Evolutionary conservation across 2,888 invertebrate species (phyloP).

Genomic region (Mesodorylaimus sp.): DNA sequence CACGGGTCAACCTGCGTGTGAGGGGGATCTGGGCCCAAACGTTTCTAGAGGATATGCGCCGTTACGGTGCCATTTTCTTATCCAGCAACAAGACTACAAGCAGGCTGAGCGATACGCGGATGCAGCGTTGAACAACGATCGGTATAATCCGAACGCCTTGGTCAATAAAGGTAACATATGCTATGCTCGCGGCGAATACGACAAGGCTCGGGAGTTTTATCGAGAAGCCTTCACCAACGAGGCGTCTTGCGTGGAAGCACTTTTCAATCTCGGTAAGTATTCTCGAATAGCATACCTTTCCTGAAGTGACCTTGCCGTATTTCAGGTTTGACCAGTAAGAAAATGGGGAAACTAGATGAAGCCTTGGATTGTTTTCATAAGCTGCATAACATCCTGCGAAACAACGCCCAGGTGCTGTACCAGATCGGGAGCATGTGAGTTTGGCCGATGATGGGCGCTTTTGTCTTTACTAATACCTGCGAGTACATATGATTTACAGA

Average conservation of each 20-base stretch:
- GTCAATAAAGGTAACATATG: slow-evolving; percentile 67
- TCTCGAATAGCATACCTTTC: neutral
- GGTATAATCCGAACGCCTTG: slow-evolving; percentile 56
- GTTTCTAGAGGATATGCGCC: too few relatives aligned
- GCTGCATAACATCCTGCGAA: slow-evolving; percentile 48
- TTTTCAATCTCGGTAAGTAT: slow-evolving; percentile 52
- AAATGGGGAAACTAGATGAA: slow-evolving; percentile 49
- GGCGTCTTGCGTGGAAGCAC: slow-evolving; percentile 60
- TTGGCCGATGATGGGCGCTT: too few relatives aligned
- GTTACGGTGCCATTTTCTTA: too few relatives aligned
- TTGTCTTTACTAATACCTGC: neutral
- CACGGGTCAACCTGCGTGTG: too few relatives aligned
- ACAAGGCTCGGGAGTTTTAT: slow-evolving; percentile 51
- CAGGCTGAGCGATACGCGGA: slow-evolving; percentile 58
- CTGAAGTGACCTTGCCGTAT: too few relatives aligned
- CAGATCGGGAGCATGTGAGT: slow-evolving; percentile 52
- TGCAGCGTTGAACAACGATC: slow-evolving; percentile 52
- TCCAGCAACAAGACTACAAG: slow-evolving; percentile 60
- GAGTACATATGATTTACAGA: slow-evolving; percentile 20
- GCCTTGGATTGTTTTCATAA: slow-evolving; percentile 61
- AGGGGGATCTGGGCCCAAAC: too few relatives aligned
- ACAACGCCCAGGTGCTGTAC: slow-evolving; percentile 54
- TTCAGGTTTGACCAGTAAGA: slow-evolving; percentile 49
- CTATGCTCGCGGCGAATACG: slow-evolving; percentile 48
- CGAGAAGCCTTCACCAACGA: slow-evolving; percentile 55